Evolutionary conservation across 1,140 invertebrate species (phyloP).

Genomic region (Drosophila nannoptera): DNA sequence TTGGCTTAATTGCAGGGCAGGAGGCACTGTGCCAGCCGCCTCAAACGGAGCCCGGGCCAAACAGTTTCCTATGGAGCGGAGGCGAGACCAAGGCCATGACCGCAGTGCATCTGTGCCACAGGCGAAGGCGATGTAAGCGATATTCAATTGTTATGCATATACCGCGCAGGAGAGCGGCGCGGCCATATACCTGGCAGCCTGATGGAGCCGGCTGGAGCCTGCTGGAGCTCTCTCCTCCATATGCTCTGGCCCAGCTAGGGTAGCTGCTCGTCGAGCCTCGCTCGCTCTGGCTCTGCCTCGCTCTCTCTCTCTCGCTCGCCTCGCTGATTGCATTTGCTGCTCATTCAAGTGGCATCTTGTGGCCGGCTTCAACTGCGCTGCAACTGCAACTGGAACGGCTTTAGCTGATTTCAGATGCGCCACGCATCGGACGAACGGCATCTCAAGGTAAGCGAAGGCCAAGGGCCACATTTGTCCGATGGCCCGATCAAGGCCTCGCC

Average conservation of each 20-base stretch:
- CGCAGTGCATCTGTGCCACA: neutral
- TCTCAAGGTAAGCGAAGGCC: conserved; percentile 79
- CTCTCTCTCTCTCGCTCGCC: neutral
- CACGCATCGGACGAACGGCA: conserved; percentile 50
- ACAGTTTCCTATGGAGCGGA: conserved; percentile 11
- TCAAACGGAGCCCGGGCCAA: conserved; percentile 5
- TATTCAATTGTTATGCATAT: conserved; percentile 12
- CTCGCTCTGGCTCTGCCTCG: too few relatives aligned
- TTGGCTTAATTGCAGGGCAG: conserved; percentile 62
- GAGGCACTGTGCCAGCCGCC: too few relatives aligned
- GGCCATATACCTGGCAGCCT: too few relatives aligned
- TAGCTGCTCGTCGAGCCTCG: neutral
- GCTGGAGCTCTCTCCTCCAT: too few relatives aligned
- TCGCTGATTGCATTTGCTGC: conserved; percentile 2
- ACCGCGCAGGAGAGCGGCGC: neutral
- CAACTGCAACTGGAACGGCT: conserved; percentile 17
- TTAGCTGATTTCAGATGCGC: conserved; percentile 34
- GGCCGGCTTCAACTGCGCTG: conserved; percentile 45
- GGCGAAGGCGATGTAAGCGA: neutral
- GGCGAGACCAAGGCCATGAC: conserved; percentile 16
- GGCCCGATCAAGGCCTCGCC: conserved; percentile 31
- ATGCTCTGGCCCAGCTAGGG: neutral
- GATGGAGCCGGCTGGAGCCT: too few relatives aligned
- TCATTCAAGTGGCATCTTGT: conserved; percentile 21
- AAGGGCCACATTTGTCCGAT: conserved; percentile 73